A percentile compares a stretch with the other conserved stretches of the same genome.
Evolutionary conservation across 2,797 vertebrate species (phyloP).

Genomic region (Lindbergichthys nudifrons): DNA sequence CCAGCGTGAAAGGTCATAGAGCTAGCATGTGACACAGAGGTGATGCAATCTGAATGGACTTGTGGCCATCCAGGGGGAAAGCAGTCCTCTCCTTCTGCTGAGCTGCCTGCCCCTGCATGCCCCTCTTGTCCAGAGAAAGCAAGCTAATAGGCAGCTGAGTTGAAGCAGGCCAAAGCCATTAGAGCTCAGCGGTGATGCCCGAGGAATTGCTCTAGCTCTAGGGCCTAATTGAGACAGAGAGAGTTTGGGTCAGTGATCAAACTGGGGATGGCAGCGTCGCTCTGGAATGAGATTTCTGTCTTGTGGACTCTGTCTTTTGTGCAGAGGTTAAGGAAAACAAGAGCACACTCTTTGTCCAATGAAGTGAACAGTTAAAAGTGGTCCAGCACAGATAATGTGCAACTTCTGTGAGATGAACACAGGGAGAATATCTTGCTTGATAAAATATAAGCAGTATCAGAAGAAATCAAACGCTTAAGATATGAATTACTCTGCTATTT

Average conservation of each 20-base stretch:
- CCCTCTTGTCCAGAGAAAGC: conserved; percentile 66
- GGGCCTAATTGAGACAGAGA: conserved; percentile 75
- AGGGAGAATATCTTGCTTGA: conserved; percentile 25
- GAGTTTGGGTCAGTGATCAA: conserved; percentile 76
- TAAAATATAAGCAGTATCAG: conserved; percentile 47
- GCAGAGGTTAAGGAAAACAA: conserved; percentile 50
- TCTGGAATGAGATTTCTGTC: conserved; percentile 64
- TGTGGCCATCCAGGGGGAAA: conserved; percentile 71
- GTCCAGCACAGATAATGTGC: not conserved
- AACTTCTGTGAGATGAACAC: conserved; percentile 14
- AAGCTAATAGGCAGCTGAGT: conserved; percentile 75
- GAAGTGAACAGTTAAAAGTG: conserved; percentile 28
- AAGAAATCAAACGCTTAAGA: conserved; percentile 63
- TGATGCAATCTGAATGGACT: conserved; percentile 76
- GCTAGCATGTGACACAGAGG: conserved; percentile 71
- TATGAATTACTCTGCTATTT: conserved; percentile 66
- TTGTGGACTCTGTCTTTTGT: conserved; percentile 47
- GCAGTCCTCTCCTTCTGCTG: conserved; percentile 59
- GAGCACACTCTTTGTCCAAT: conserved; percentile 17
- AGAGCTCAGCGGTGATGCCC: conserved; percentile 65
- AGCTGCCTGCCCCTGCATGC: conserved; percentile 57
- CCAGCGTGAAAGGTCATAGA: conserved; percentile 75
- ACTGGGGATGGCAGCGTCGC: conserved; percentile 49
- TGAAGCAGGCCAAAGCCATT: conserved; percentile 70
- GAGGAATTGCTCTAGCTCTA: conserved; percentile 58